Evolutionary conservation across 2,888 invertebrate genomes (phyloP), one percentile per base, ranked within the genome.

Genomic region (Bruchidius siliquastri): DNA sequence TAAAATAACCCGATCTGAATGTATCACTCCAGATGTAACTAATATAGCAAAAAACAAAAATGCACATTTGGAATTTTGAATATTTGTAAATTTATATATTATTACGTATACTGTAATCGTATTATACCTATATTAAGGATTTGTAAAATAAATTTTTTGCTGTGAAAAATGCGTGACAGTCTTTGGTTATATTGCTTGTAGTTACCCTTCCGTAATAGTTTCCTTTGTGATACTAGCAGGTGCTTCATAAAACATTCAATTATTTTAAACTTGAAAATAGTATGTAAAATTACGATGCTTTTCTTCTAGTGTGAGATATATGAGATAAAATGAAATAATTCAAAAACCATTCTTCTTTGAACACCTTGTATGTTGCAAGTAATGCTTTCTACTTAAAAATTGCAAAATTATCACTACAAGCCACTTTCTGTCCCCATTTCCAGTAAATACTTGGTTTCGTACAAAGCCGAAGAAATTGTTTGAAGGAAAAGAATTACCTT

Each of bases 61-160:
- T 85, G 86, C 86, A 86, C 86, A 85, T 83, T 84, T 85, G 85
- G 85, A 85, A 86, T 86, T 86, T 85, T 86, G 83, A 78, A 85
- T 82, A 80, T 86, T 86, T 86, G 85, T 86, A 86, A 84, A 83
- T 86, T 86, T 86, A 85, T 84, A 85, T 84, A 80, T 80, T 49
- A 49, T 49, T 49, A 49, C 79, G 77, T 79, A 79, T 76, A 77
- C 77, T 83, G 82, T 83, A 82, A 83, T 80, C 80, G 78, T 80
- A 81, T 79, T 83, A 81, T 84, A 80, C 83, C 83, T 81, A 84
- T n/a, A n/a, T 83, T 68, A 68, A 68, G 22, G 20, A 21, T 68
- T 68, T 49, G 18, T 49, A 49, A 49, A 49, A 49, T 85, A 84
- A 83, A 83, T 77, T 80, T 49, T 81, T 83, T 82, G 81, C 81